Evolutionary conservation across 2,113 vertebrate genomes (phyloP).

Genomic region (Triplophysa tibetana): DNA sequence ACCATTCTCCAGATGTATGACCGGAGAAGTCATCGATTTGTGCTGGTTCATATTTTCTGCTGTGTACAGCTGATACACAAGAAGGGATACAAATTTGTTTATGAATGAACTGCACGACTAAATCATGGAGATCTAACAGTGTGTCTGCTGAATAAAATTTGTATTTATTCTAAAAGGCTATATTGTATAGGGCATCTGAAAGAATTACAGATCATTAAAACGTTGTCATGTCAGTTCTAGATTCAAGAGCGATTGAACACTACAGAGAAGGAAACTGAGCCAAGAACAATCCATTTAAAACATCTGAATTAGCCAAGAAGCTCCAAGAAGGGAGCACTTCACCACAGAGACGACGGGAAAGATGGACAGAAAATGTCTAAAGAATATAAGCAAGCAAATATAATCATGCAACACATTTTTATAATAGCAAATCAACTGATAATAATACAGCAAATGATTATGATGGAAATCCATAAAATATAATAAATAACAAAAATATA

Average conservation of each 20-base stretch:
- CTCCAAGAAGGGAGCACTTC: not conserved
- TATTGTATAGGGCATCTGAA: not conserved
- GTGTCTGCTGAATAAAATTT: too few relatives aligned
- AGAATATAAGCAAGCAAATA: too few relatives aligned
- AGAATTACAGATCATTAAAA: not conserved
- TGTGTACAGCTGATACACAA: conserved; percentile 2
- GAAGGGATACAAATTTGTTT: not conserved
- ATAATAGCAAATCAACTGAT: too few relatives aligned
- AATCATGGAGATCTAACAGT: too few relatives aligned
- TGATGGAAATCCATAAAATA: not conserved
- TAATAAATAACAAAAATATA: too few relatives aligned
- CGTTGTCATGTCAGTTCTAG: conserved; percentile 9
- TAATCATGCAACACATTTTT: too few relatives aligned
- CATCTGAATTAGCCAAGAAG: conserved; percentile 20
- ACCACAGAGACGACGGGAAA: not conserved
- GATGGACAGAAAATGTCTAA: not conserved
- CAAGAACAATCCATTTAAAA: not conserved
- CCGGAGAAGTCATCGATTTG: not conserved
- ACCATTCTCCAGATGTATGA: conserved; percentile 28
- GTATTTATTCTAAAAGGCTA: too few relatives aligned
- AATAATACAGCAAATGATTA: too few relatives aligned
- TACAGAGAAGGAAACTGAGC: too few relatives aligned
- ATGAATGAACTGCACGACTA: too few relatives aligned
- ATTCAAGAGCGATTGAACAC: too few relatives aligned
- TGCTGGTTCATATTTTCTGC: not conserved